Evolutionary conservation across 2,797 vertebrate species (phyloP).

Genomic region (Phyllotis vaccarum): DNA sequence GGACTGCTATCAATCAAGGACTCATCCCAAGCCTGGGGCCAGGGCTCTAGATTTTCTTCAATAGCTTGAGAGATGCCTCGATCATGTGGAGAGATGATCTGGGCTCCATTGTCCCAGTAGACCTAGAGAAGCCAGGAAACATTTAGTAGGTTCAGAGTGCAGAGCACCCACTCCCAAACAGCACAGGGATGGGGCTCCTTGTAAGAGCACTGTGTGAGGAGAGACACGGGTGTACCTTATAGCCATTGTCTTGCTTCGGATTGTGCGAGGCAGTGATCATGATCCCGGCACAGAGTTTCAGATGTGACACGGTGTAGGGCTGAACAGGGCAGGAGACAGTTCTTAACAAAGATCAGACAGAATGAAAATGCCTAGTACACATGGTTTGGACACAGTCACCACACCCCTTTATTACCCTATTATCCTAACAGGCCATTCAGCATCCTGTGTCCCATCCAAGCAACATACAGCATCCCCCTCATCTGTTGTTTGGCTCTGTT

Average conservation of each 20-base stretch:
- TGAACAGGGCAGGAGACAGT: conserved; percentile 79
- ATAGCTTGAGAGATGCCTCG: conserved; percentile 94
- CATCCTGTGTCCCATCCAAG: not conserved
- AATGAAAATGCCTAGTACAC: not conserved
- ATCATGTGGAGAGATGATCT: conserved; percentile 97
- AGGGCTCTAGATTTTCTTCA: conserved; percentile 95
- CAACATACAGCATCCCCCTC: not conserved
- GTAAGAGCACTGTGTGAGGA: rapidly evolving
- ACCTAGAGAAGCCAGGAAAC: conserved; percentile 88
- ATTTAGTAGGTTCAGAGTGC: not conserved
- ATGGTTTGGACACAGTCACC: not conserved
- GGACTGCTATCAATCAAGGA: conserved; percentile 90
- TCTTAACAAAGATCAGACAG: not conserved
- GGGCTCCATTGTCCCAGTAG: conserved; percentile 98
- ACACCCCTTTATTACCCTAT: not conserved
- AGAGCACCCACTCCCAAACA: not conserved
- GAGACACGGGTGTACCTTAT: conserved; percentile 91
- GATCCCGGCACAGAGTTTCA: conserved; percentile 96
- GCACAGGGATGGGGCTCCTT: not conserved
- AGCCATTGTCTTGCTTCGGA: conserved; percentile 98
- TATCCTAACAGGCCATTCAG: not conserved
- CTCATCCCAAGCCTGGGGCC: conserved; percentile 95
- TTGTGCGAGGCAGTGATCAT: conserved; percentile 99
- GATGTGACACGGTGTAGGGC: conserved; percentile 95
- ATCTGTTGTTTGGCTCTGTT: not conserved